Percentiles rank a stretch among this genome's conserved stretches.
Conservation (phyloP, 2,113 vertebrate genomes). For the Zosterops lateralis region DNA sequence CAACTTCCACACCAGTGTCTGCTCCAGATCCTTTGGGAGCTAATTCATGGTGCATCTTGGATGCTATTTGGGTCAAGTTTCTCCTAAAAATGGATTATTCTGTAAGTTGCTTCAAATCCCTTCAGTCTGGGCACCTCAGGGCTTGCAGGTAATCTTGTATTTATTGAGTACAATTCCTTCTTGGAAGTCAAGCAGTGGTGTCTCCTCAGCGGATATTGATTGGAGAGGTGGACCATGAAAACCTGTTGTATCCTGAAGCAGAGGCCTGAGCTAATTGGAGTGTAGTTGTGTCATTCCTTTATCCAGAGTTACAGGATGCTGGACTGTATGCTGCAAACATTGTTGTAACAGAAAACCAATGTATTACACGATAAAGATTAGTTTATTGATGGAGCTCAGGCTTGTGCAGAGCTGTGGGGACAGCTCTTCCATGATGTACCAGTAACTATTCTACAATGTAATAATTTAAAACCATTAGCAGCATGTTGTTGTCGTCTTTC, state of each 20-base stretch:
- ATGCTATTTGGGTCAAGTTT: neutral
- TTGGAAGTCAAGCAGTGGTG: neutral
- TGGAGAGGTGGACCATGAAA: neutral
- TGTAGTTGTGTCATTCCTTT: neutral
- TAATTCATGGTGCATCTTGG: neutral
- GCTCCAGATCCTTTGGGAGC: neutral
- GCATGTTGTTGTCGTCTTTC: slow-evolving; percentile 55
- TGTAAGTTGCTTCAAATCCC: neutral
- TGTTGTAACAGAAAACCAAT: neutral
- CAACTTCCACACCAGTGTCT: neutral
- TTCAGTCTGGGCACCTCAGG: neutral
- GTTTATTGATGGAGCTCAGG: slow-evolving; percentile 34
- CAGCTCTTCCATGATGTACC: slow-evolving; percentile 39
- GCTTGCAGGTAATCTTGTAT: neutral
- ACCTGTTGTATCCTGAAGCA: neutral
- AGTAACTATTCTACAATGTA: slow-evolving; percentile 59
- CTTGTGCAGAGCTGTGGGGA: slow-evolving; percentile 31
- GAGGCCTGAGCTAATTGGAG: neutral
- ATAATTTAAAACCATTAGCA: slow-evolving; percentile 63
- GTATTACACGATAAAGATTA: slow-evolving; percentile 39
- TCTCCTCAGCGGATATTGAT: neutral
- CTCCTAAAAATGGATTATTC: neutral
- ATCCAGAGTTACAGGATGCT: neutral
- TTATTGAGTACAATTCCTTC: neutral
- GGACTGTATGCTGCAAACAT: neutral